Evolutionary conservation across 1,140 invertebrate species (phyloP).

Genomic region (Ephestia elutella): DNA sequence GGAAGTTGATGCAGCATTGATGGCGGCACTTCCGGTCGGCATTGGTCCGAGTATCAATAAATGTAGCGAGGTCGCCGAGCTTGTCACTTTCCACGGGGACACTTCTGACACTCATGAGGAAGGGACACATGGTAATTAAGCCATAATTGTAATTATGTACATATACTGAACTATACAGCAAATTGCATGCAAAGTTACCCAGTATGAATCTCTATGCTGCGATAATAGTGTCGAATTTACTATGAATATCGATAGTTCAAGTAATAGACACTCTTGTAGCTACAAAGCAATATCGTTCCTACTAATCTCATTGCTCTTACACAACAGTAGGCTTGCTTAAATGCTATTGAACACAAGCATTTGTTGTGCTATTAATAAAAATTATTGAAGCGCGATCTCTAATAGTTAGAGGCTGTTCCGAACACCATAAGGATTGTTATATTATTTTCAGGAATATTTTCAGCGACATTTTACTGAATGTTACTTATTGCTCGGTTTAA

Average conservation of each 20-base stretch:
- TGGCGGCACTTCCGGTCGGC: constrained; percentile 33
- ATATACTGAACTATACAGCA: too few species aligned
- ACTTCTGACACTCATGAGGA: constrained; percentile 27
- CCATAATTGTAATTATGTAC: background rate
- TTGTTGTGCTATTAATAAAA: too few species aligned
- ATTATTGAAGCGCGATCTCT: too few species aligned
- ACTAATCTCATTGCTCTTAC: background rate
- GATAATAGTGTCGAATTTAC: too few species aligned
- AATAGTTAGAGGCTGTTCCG: too few species aligned
- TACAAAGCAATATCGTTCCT: background rate
- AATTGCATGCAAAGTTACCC: too few species aligned
- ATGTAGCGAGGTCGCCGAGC: constrained; percentile 35
- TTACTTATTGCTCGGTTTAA: too few species aligned
- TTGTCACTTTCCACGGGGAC: constrained; percentile 41
- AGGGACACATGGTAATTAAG: constrained; percentile 14
- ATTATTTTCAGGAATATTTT: too few species aligned
- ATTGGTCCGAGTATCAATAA: constrained; percentile 29
- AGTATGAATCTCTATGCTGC: too few species aligned
- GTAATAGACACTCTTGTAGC: background rate
- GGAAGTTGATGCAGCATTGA: constrained; percentile 42
- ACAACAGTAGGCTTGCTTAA: background rate
- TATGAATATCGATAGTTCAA: too few species aligned
- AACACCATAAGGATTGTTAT: too few species aligned
- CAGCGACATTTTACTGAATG: too few species aligned
- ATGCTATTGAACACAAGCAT: background rate